Evolutionary conservation across 2,888 invertebrate genomes (phyloP).

Genomic region (Drosophila niveifrons): DNA sequence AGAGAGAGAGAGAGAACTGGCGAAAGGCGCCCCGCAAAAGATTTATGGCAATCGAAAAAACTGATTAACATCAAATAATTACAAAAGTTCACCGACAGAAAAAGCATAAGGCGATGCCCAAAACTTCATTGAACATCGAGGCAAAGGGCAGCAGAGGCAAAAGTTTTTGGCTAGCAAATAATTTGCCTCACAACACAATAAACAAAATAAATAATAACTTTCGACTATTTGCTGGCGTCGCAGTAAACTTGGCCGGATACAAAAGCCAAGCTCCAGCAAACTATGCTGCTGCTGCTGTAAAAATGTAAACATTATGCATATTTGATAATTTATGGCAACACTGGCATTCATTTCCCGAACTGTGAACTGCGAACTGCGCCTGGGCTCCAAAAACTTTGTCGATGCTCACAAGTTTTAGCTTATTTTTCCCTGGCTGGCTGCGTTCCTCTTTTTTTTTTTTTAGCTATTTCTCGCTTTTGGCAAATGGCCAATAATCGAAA

Average conservation of each 20-base stretch:
- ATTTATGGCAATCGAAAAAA: constrained; percentile 70
- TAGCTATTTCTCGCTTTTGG: constrained; percentile 56
- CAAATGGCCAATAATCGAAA: constrained; percentile 84
- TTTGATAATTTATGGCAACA: constrained; percentile 83
- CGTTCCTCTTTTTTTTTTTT: constrained; percentile 5
- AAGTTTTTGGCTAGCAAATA: constrained; percentile 79
- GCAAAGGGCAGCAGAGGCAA: constrained; percentile 37
- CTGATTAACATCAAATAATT: constrained; percentile 83
- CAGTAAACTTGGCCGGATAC: constrained; percentile 70
- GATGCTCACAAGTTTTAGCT: constrained; percentile 47
- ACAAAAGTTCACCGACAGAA: constrained; percentile 74
- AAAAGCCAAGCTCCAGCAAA: constrained; percentile 21
- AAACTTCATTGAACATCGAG: constrained; percentile 65
- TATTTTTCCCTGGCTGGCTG: constrained; percentile 25
- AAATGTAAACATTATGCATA: constrained; percentile 83
- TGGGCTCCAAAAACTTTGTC: constrained; percentile 27
- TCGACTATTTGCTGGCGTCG: constrained; percentile 70
- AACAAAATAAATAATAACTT: constrained; percentile 81
- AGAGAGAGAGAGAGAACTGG: background rate
- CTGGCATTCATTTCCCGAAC: constrained; percentile 81
- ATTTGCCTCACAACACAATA: constrained; percentile 81
- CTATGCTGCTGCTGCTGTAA: constrained; percentile 42
- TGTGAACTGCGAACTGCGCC: constrained; percentile 52
- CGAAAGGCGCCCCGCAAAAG: constrained; percentile 35
- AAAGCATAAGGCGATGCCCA: constrained; percentile 64